Percentiles rank a stretch among this genome's conserved stretches.
Evolutionary conservation across 2,113 vertebrate genomes (phyloP).

Genomic region (Romanogobio albipinnatus): DNA sequence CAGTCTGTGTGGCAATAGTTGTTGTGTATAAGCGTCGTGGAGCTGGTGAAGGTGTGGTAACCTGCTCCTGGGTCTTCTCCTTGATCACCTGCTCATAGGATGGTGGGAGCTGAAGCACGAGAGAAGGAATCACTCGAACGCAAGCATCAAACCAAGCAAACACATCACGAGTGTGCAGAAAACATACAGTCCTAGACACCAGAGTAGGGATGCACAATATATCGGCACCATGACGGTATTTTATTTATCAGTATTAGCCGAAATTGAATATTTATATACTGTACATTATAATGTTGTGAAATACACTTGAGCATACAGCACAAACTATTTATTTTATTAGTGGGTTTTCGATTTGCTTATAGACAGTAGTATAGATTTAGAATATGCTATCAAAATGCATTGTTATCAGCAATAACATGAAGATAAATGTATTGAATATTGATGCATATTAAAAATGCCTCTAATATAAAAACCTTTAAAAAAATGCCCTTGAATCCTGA

Average conservation of each 20-base stretch:
- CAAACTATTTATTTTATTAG: background rate
- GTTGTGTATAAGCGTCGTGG: slow-evolving; percentile 74
- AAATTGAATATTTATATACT: background rate
- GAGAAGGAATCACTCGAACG: slow-evolving; percentile 52
- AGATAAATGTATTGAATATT: background rate
- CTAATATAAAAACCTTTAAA: background rate
- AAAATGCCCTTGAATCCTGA: background rate
- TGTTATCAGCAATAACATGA: background rate
- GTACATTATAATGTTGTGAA: background rate
- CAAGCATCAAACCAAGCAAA: slow-evolving; percentile 38
- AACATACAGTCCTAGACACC: background rate
- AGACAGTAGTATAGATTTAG: background rate
- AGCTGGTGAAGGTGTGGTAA: slow-evolving; percentile 78
- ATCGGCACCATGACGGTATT: background rate
- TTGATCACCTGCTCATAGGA: slow-evolving; percentile 95
- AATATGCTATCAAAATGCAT: background rate
- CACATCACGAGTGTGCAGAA: slow-evolving; percentile 27
- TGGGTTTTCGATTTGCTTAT: background rate
- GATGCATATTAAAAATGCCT: background rate
- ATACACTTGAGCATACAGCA: background rate
- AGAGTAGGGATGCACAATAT: background rate
- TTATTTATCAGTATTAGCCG: background rate
- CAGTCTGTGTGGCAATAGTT: slow-evolving; percentile 88
- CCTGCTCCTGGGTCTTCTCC: slow-evolving; percentile 88
- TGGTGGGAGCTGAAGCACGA: slow-evolving; percentile 83